These are phyloP conservation scores for Tyrannus savana DNA, from an alignment of 2,113 vertebrate genomes.

Conservation along the genomic window DNA sequence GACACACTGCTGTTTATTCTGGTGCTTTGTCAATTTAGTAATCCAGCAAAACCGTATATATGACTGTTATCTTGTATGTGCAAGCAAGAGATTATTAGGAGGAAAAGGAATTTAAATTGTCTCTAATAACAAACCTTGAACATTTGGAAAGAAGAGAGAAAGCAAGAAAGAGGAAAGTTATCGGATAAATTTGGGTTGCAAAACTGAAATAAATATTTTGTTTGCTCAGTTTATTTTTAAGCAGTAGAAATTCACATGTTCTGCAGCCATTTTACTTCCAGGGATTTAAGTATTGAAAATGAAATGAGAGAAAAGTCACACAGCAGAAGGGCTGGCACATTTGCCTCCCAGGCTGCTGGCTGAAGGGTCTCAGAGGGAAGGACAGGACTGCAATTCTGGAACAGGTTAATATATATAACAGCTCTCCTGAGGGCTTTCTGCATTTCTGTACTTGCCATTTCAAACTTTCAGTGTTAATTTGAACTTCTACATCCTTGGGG, in stretches of 20 bases:
- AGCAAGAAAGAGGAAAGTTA: neutral
- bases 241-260: neutral
- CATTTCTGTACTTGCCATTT: neutral
- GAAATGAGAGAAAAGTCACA: neutral
- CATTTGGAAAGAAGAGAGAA: neutral
- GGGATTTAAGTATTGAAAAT: neutral
- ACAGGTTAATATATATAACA: neutral
- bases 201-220: neutral
- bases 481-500: neutral
- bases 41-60: slow-evolving; percentile 1
- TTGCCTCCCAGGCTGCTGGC: neutral
- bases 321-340: neutral
- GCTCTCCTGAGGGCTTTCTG: neutral
- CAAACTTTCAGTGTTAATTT: neutral
- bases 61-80: neutral
- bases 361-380: neutral
- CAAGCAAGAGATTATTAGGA: slow-evolving; percentile 33
- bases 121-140: neutral
- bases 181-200: neutral
- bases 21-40: slow-evolving; percentile 37
- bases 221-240: slow-evolving; percentile 6
- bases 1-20: neutral
- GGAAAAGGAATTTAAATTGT: slow-evolving; percentile 28
- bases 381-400: neutral
- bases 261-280: neutral